A percentile compares a stretch with the other conserved stretches of the same genome.
Conservation (phyloP, 2,888 invertebrate genomes). For the Stramonita haemastoma region DNA sequence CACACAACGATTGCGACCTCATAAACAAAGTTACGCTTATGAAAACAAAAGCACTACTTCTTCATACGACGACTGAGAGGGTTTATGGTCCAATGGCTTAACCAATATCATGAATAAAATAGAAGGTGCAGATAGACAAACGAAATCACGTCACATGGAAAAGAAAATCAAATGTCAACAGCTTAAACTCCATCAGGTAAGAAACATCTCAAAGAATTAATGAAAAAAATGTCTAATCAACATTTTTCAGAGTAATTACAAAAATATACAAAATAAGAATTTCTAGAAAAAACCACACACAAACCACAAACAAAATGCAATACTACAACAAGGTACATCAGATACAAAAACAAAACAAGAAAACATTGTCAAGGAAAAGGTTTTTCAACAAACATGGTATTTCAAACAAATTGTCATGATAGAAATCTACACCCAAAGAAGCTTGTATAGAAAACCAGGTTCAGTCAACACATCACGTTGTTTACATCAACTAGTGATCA, state of each 20-base stretch:
- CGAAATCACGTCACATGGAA: background rate
- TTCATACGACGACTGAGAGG: too few species aligned
- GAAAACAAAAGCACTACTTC: too few species aligned
- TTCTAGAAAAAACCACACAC: background rate
- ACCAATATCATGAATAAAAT: background rate
- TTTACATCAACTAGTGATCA: background rate
- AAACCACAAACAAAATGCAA: background rate
- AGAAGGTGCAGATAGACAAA: background rate
- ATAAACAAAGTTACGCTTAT: too few species aligned
- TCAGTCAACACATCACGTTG: slow-evolving; percentile 13
- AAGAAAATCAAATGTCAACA: too few species aligned
- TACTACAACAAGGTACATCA: background rate
- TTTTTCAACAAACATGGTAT: slow-evolving; percentile 20
- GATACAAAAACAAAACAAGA: too few species aligned
- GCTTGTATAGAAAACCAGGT: background rate
- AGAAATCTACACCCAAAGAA: background rate
- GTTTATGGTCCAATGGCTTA: too few species aligned
- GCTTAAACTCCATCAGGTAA: background rate
- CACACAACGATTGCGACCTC: too few species aligned
- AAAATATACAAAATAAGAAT: background rate
- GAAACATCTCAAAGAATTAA: background rate
- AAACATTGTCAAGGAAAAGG: background rate
- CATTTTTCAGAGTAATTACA: background rate
- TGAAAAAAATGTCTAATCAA: background rate
- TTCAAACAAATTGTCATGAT: background rate